A percentile compares a stretch with the other conserved stretches of the same genome.
These are phyloP conservation scores for Ladona fulva DNA, from an alignment of 1,140 invertebrate genomes.

Conservation along the genomic window DNA sequence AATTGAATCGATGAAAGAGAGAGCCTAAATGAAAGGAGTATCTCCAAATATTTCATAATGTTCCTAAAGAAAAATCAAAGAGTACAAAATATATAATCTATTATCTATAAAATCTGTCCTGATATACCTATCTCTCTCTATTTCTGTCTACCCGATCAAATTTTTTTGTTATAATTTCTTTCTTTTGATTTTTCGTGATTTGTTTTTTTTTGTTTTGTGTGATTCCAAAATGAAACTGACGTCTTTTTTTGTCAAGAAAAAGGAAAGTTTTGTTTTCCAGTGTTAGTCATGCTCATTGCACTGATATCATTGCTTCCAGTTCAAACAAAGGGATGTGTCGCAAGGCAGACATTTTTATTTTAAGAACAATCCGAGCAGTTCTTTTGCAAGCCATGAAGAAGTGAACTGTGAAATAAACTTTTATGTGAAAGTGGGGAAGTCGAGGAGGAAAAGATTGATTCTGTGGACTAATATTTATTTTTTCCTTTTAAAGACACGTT, in stretches of 20 bases:
- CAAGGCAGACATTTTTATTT: neutral
- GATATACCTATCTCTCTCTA: neutral
- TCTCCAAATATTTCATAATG: neutral
- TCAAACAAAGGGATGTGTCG: neutral
- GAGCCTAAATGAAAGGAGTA: neutral
- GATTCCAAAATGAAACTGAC: neutral
- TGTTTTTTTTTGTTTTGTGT: conserved; percentile 9
- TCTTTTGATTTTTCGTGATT: neutral
- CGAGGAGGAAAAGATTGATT: neutral
- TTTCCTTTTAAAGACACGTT: neutral
- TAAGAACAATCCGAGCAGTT: neutral
- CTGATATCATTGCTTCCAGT: neutral
- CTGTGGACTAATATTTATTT: neutral
- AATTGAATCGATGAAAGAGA: neutral
- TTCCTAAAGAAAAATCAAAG: conserved; percentile 10
- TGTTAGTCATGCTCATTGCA: neutral
- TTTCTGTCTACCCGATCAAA: neutral
- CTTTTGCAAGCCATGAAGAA: neutral
- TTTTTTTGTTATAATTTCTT: neutral
- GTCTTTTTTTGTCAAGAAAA: neutral
- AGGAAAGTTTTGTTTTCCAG: conserved; percentile 4
- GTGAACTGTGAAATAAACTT: conserved; percentile 1
- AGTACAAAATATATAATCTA: conserved; percentile 4
- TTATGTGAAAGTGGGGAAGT: neutral
- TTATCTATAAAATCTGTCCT: conserved; percentile 5